Percentiles rank a stretch among this genome's conserved stretches.
phyloP scores from a whole-genome alignment of 2,888 invertebrate species.

The Epinotia ramella region DNA sequence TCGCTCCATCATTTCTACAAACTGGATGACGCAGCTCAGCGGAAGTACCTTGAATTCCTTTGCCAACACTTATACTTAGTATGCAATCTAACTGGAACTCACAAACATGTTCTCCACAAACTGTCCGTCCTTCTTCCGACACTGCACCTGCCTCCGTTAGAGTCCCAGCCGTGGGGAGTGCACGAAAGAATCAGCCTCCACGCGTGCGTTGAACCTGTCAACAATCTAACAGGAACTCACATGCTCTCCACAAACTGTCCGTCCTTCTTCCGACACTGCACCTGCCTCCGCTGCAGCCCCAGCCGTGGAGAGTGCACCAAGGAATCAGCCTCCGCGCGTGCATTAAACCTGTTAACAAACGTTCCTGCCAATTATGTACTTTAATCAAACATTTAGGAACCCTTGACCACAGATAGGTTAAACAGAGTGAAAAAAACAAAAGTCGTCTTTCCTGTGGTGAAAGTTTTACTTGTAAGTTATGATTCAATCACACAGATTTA shows the following conservation, averaged over 20 bases:
- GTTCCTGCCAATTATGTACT: no score
- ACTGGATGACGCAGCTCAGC: no score
- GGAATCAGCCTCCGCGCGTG: slow-evolving; percentile 63
- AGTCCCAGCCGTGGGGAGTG: slow-evolving; percentile 79
- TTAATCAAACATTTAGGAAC: no score
- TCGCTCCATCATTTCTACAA: no score
- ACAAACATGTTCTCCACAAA: slow-evolving; percentile 77
- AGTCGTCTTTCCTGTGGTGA: no score
- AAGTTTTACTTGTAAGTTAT: no score
- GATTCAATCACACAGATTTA: no score
- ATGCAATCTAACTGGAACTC: slow-evolving; percentile 50
- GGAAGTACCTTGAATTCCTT: no score
- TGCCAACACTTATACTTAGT: no score
- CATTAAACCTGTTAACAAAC: slow-evolving; percentile 26
- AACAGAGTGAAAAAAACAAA: no score
- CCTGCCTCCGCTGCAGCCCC: slow-evolving; percentile 75
- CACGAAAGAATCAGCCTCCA: slow-evolving; percentile 71
- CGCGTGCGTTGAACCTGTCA: no score
- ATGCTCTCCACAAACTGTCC: slow-evolving; percentile 73
- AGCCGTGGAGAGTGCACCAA: slow-evolving; percentile 77
- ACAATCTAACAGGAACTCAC: slow-evolving; percentile 61
- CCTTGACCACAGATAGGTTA: no score
- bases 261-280: slow-evolving; percentile 75
- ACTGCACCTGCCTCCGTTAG: slow-evolving; percentile 77
- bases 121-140: slow-evolving; percentile 71